Percentiles rank a stretch among this genome's conserved stretches.
Conservation (phyloP, 2,888 invertebrate species). For the Cheilosia variabilis region DNA sequence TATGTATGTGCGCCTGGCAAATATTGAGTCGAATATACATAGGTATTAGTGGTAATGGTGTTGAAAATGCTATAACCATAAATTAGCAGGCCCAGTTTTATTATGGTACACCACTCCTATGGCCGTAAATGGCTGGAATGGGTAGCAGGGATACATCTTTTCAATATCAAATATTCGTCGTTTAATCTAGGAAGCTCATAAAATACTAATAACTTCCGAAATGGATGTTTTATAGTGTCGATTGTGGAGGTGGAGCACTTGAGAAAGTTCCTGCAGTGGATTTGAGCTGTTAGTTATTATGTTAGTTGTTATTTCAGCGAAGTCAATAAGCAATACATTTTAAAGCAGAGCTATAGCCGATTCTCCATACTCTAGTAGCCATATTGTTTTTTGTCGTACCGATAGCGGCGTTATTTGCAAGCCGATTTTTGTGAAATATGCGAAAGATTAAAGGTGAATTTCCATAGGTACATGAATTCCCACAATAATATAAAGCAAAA, state of each 20-base stretch:
- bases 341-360: no score
- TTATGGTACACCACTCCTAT: constrained; percentile 10
- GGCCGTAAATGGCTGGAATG: neutral
- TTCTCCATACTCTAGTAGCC: no score
- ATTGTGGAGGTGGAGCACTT: neutral
- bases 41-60: constrained; percentile 58
- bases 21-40: constrained; percentile 28
- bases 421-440: no score
- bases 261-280: neutral
- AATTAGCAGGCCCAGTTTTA: constrained; percentile 52
- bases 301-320: no score
- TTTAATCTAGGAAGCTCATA: constrained; percentile 15
- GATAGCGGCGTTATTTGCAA: no score
- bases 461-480: no score
- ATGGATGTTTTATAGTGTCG: neutral
- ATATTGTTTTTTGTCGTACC: no score
- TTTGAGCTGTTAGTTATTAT: no score
- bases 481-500: no score
- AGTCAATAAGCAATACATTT: no score
- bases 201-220: constrained; percentile 17
- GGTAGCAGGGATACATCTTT: neutral
- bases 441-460: no score
- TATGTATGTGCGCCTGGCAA: constrained; percentile 15
- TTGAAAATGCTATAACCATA: constrained; percentile 60
- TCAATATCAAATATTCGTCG: constrained; percentile 3